These are phyloP conservation scores for Lapara coniferarum DNA, from an alignment of 2,888 invertebrate genomes.

Conservation along the genomic window DNA sequence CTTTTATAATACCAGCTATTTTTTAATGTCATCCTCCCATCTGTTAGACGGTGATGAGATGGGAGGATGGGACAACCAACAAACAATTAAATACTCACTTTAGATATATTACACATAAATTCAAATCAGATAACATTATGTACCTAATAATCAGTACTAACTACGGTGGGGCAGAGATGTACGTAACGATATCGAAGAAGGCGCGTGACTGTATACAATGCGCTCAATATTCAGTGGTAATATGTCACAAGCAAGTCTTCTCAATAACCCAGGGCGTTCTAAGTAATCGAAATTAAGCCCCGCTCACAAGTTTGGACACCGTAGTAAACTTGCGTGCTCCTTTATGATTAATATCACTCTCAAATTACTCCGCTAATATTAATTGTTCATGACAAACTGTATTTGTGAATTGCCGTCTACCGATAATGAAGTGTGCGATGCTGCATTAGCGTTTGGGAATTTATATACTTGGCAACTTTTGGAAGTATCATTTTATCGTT, in stretches of 20 bases:
- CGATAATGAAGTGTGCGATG: slow-evolving; percentile 19
- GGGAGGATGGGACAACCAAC: no score
- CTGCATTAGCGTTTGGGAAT: slow-evolving; percentile 8
- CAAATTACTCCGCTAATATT: slow-evolving; percentile 38
- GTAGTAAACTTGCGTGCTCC: slow-evolving; percentile 47
- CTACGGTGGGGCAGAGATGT: no score
- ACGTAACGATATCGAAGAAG: slow-evolving; percentile 3
- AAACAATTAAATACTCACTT: background rate
- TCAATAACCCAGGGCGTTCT: slow-evolving; percentile 47
- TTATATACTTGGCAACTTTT: no score
- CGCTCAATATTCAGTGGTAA: slow-evolving; percentile 32
- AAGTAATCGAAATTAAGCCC: slow-evolving; percentile 51
- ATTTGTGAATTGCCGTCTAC: background rate
- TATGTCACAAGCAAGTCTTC: slow-evolving; percentile 42
- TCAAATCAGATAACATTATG: no score
- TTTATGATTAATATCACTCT: slow-evolving; percentile 48
- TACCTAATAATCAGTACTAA: no score
- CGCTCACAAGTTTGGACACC: slow-evolving; percentile 47
- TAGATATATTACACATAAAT: background rate
- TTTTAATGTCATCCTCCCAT: no score
- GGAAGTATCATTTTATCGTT: no score
- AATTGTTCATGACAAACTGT: slow-evolving; percentile 24
- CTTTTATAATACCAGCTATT: no score
- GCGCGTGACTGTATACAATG: slow-evolving; percentile 19
- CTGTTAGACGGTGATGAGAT: no score